phyloP scores from a whole-genome alignment of 2,888 invertebrate genomes.

The Liopterus haemorrhoidalis region DNA sequence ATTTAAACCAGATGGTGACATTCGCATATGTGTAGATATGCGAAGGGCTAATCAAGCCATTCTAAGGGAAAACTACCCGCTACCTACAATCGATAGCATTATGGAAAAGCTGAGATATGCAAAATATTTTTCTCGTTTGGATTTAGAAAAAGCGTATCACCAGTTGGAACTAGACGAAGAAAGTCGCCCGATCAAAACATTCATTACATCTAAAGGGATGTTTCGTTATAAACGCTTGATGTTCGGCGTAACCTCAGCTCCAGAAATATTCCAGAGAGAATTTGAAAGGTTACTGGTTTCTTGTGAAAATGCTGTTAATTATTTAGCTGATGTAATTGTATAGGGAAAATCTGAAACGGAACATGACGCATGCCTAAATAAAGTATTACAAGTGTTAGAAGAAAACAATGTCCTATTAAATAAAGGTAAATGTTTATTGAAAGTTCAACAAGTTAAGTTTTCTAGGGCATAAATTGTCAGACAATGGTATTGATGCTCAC shows the following conservation, averaged over 20 bases:
- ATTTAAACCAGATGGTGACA: constrained; percentile 35
- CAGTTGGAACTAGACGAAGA: no score
- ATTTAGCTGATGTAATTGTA: constrained; percentile 35
- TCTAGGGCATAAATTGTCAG: constrained; percentile 30
- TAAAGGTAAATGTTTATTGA: constrained; percentile 31
- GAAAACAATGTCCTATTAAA: constrained; percentile 34
- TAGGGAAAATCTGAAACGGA: constrained; percentile 33
- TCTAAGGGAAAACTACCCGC: constrained; percentile 30
- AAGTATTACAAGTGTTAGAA: constrained; percentile 30
- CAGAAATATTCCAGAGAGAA: constrained; percentile 34
- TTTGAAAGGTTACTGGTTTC: constrained; percentile 34
- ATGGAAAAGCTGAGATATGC: constrained; percentile 28
- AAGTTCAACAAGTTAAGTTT: constrained; percentile 28
- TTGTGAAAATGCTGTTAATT: constrained; percentile 35
- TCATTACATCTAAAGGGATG: constrained; percentile 30
- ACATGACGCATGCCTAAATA: constrained; percentile 33
- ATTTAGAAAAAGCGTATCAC: constrained; percentile 34
- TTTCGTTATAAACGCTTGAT: constrained; percentile 38
- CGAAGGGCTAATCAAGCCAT: constrained; percentile 38
- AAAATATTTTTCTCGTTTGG: constrained; percentile 30
- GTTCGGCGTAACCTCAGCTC: constrained; percentile 40
- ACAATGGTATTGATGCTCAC: background rate
- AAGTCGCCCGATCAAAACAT: no score
- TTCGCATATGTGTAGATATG: constrained; percentile 40
- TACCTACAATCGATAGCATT: constrained; percentile 33